A percentile compares a stretch with the other conserved stretches of the same genome.
These are phyloP conservation scores for Ctenopoma kingsleyae DNA, from an alignment of 2,797 vertebrate genomes.

Conservation along the genomic window DNA sequence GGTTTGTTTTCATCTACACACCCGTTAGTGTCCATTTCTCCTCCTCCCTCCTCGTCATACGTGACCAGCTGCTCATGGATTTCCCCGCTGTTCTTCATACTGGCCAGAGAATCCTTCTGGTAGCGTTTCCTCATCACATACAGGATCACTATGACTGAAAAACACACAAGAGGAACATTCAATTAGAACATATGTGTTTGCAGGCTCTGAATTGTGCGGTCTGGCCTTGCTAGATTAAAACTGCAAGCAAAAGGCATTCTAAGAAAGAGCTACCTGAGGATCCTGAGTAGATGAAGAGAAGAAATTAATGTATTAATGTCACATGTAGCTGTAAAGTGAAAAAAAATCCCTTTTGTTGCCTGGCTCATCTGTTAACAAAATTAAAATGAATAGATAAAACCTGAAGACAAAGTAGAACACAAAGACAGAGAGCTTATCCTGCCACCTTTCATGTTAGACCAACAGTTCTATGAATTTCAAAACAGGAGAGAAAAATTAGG, in stretches of 20 bases:
- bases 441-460: conserved; percentile 5
- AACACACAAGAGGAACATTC: conserved; percentile 12
- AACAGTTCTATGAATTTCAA: conserved; percentile 19
- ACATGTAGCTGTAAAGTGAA: neutral
- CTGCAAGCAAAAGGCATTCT: neutral
- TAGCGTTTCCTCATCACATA: conserved; percentile 89
- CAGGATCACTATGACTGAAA: conserved; percentile 89
- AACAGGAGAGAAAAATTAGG: conserved; percentile 41
- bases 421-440: neutral
- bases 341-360: neutral
- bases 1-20: conserved; percentile 35
- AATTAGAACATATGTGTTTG: neutral
- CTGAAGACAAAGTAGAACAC: neutral
- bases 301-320: neutral
- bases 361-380: neutral
- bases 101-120: conserved; percentile 87
- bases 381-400: neutral
- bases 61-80: conserved; percentile 97
- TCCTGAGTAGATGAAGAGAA: neutral
- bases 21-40: conserved; percentile 98
- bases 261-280: neutral
- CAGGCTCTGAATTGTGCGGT: neutral
- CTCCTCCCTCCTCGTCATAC: conserved; percentile 96
- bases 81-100: conserved; percentile 89
- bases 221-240: conserved; percentile 4